These are phyloP conservation scores for Drosophila jambulina DNA, from an alignment of 1,140 invertebrate species.

Conservation along the genomic window DNA sequence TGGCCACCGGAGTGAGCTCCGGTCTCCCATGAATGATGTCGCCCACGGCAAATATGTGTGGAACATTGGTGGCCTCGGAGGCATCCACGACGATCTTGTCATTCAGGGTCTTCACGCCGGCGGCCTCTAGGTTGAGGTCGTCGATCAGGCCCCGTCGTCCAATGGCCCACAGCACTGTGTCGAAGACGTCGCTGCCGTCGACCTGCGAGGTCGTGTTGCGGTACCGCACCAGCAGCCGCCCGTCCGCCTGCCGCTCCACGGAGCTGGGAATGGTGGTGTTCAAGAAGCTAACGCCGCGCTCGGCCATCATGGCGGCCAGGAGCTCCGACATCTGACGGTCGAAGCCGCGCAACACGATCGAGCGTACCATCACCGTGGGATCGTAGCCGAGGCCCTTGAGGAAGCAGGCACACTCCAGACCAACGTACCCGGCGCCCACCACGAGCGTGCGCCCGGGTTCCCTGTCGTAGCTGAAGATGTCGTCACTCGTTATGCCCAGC, in stretches of 20 bases:
- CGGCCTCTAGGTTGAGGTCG: slow-evolving; percentile 89
- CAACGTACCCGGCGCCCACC: slow-evolving; percentile 97
- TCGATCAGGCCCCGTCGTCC: slow-evolving; percentile 91
- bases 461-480: slow-evolving; percentile 95
- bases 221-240: slow-evolving; percentile 90
- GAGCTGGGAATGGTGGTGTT: slow-evolving; percentile 91
- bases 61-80: slow-evolving; percentile 93
- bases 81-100: slow-evolving; percentile 89
- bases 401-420: slow-evolving; percentile 98
- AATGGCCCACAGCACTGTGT: slow-evolving; percentile 94
- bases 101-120: slow-evolving; percentile 87
- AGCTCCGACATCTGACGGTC: slow-evolving; percentile 98
- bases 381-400: slow-evolving; percentile 95
- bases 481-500: slow-evolving; percentile 97
- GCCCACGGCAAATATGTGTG: slow-evolving; percentile 96
- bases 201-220: slow-evolving; percentile 85
- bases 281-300: slow-evolving; percentile 93
- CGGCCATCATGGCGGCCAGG: slow-evolving; percentile 93
- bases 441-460: slow-evolving; percentile 97
- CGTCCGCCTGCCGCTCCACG: slow-evolving; percentile 89
- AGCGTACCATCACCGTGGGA: slow-evolving; percentile 96
- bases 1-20: slow-evolving; percentile 98
- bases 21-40: slow-evolving; percentile 95
- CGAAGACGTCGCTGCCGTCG: slow-evolving; percentile 90
- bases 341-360: slow-evolving; percentile 98